Conservation (phyloP, 2,888 invertebrate genomes). For the Aethes cnicana region DNA sequence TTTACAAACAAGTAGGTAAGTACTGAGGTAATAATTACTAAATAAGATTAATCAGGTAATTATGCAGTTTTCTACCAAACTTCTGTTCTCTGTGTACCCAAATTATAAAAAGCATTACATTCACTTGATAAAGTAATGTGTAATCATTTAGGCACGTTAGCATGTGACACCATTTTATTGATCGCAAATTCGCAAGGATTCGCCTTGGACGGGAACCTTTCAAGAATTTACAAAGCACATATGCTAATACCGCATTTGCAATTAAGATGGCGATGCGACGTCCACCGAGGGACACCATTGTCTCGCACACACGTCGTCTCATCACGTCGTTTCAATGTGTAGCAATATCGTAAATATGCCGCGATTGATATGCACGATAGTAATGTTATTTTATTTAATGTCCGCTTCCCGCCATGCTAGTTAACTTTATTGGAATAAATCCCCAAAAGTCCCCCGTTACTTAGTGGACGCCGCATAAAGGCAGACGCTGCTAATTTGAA, state of each 20-base stretch:
- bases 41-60: too few species aligned
- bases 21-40: too few species aligned
- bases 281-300: constrained; percentile 74
- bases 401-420: constrained; percentile 11
- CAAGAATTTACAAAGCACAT: constrained; percentile 74
- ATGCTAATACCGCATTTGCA: constrained; percentile 78
- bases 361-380: constrained; percentile 21
- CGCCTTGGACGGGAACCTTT: constrained; percentile 68
- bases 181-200: constrained; percentile 56
- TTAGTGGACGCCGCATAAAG: constrained; percentile 3
- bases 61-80: too few species aligned
- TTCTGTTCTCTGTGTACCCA: too few species aligned
- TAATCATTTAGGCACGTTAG: too few species aligned
- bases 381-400: constrained; percentile 27
- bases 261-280: constrained; percentile 65
- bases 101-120: too few species aligned
- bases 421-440: constrained; percentile 25
- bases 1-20: too few species aligned
- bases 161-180: constrained; percentile 49
- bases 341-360: constrained; percentile 21
- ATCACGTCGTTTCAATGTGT: constrained; percentile 40
- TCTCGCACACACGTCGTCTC: constrained; percentile 59
- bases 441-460: constrained; percentile 21
- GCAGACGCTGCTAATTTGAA: constrained; percentile 18
- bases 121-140: too few species aligned